phyloP scores from a whole-genome alignment of 2,888 invertebrate genomes.

The Rhodophaea formosa region DNA sequence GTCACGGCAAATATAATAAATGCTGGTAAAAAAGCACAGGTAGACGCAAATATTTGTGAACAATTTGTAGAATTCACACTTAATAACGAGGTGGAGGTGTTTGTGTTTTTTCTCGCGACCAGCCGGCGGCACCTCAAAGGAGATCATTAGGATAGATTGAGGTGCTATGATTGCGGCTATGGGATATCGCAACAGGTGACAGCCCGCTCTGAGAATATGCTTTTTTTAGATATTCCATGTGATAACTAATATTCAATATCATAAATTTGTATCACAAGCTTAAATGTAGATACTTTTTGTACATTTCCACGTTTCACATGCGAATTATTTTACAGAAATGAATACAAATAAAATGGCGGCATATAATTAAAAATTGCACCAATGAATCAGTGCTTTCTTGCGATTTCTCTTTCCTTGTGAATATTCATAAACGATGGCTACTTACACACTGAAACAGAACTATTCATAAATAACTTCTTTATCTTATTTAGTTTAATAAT shows the following conservation, averaged over 20 bases:
- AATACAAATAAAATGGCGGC: no score
- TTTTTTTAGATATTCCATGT: conserved; percentile 3
- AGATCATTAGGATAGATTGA: conserved; percentile 59
- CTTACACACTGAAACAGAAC: no score
- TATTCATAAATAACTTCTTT: no score
- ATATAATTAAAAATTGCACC: no score
- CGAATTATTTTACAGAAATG: no score
- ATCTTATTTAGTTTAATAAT: no score
- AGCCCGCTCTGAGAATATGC: conserved; percentile 32
- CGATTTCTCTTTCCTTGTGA: no score
- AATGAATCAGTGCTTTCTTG: no score
- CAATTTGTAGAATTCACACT: conserved; percentile 79
- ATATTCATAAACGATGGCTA: no score
- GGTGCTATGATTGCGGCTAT: conserved; percentile 67
- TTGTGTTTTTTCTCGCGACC: conserved; percentile 54
- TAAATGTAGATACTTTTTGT: no score
- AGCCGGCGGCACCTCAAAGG: conserved; percentile 62
- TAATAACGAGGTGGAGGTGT: conserved; percentile 70
- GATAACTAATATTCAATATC: conserved; percentile 3
- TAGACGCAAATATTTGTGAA: conserved; percentile 81
- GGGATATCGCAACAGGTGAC: conserved; percentile 63
- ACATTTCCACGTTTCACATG: no score
- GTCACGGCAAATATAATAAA: conserved; percentile 70
- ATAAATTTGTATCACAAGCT: no score
- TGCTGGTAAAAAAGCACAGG: conserved; percentile 68